These are phyloP conservation scores for Lutjanus erythropterus DNA, from an alignment of 2,113 vertebrate species.

Conservation along the genomic window DNA sequence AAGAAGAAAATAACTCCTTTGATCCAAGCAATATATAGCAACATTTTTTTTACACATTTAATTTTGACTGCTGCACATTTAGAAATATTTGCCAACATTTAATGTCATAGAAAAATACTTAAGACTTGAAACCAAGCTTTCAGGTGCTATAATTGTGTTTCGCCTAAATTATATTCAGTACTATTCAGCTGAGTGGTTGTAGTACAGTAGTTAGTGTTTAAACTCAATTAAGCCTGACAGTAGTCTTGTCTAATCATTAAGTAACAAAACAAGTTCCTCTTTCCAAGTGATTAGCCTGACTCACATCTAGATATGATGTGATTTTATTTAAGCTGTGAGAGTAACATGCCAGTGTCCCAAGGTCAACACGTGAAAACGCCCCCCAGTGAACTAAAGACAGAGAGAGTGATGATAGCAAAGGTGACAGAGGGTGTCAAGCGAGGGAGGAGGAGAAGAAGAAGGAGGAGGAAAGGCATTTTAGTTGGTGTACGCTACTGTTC, in stretches of 20 bases:
- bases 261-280: constrained; percentile 1
- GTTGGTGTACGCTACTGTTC: constrained; percentile 48
- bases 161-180: not conserved
- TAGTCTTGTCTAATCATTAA: not conserved
- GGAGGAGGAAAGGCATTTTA: constrained; percentile 43
- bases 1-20: no score
- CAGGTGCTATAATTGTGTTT: no score
- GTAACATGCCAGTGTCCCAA: constrained; percentile 21
- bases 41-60: no score
- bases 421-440: constrained; percentile 54
- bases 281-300: not conserved
- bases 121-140: no score
- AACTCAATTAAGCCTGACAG: not conserved
- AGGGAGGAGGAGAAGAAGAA: constrained; percentile 15
- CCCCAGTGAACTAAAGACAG: constrained; percentile 42
- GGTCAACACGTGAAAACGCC: constrained; percentile 45
- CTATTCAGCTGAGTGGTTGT: not conserved
- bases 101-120: not conserved
- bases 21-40: no score
- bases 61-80: no score
- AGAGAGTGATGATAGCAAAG: constrained; percentile 55
- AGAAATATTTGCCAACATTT: not conserved
- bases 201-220: not conserved
- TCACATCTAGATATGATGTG: constrained; percentile 6
- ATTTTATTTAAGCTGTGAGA: not conserved